Percentiles rank a stretch among this genome's conserved stretches.
Evolutionary conservation across 2,113 vertebrate genomes (phyloP).

Genomic region (Microcebus lehilahytsara): DNA sequence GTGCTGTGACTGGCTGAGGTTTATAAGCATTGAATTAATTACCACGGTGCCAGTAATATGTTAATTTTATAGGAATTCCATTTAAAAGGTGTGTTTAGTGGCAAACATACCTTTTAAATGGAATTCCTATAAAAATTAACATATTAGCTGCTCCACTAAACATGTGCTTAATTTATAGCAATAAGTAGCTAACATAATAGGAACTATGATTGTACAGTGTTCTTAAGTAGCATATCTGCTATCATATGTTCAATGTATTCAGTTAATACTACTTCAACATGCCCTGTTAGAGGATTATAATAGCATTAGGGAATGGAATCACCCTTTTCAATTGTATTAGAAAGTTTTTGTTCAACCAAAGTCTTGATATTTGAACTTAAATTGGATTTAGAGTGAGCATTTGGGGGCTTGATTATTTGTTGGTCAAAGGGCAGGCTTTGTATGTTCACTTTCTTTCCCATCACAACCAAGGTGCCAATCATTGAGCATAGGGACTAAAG

Average conservation of each 20-base stretch:
- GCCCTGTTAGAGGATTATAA: slow-evolving; percentile 18
- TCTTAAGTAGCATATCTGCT: background rate
- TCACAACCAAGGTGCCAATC: background rate
- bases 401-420: slow-evolving; percentile 13
- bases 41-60: background rate
- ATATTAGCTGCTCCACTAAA: background rate
- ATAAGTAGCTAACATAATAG: background rate
- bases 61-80: background rate
- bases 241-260: background rate
- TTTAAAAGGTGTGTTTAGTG: background rate
- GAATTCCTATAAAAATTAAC: background rate
- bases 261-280: background rate
- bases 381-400: slow-evolving; percentile 30
- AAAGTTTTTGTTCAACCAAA: slow-evolving; percentile 15
- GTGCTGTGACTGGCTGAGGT: background rate
- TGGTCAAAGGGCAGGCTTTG: slow-evolving; percentile 6
- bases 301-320: background rate
- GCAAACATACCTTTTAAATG: background rate
- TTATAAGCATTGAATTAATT: slow-evolving; percentile 10
- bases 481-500: background rate
- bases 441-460: background rate
- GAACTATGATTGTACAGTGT: background rate
- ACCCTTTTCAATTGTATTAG: slow-evolving; percentile 41
- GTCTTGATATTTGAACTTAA: slow-evolving; percentile 28
- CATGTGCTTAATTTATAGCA: background rate